Evolutionary conservation across 2,888 invertebrate genomes (phyloP), one percentile per base, ranked within the genome.

Genomic region (Acleris holmiana): DNA sequence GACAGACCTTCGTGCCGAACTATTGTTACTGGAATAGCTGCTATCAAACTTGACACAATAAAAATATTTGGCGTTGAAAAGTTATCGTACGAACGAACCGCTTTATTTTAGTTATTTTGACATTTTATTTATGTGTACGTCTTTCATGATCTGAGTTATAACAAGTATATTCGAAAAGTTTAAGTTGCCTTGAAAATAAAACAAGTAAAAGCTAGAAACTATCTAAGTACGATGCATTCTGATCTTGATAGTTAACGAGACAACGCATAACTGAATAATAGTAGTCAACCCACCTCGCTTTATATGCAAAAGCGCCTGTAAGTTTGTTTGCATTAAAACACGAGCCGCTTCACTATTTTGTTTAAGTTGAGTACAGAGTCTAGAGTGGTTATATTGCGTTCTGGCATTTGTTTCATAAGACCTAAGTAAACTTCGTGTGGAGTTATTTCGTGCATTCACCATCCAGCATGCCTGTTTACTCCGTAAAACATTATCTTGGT

Each of bases 281-380:
- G 92, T 92, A 92, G 92, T 86, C 89, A 89, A 91, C 91, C 92
- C 92, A 92, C 92, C 92, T 92, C 91, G 92, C 92, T 92, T 92
- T 86, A 91, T 92, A 92, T 91, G 92, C 92, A 92, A 92, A 90
- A 86, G 91, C 90, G 92, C 92, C 92, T 92, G 89, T 87, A 91
- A 91, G 91, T 92, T 92, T 92, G 91, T 92, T 92, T 92, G 92
- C 92, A 92, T 92, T 92, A 91, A 89, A 92, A 92, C 92, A 92
- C 92, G 86, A 91, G 91, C 91, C 92, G 92, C 92, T 92, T 92
- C 86, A 91, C 89, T 89, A 89, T 92, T 92, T 92, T 91, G 80
- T 92, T 92, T 92, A 82, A 91, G 86, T 92, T 90, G 64, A 65
- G 59, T 65, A 75, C 84, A 80, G 78, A 87, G 88, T 91, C 90